Conservation (phyloP, 2,888 invertebrate genomes). For the Liopterus haemorrhoidalis region DNA sequence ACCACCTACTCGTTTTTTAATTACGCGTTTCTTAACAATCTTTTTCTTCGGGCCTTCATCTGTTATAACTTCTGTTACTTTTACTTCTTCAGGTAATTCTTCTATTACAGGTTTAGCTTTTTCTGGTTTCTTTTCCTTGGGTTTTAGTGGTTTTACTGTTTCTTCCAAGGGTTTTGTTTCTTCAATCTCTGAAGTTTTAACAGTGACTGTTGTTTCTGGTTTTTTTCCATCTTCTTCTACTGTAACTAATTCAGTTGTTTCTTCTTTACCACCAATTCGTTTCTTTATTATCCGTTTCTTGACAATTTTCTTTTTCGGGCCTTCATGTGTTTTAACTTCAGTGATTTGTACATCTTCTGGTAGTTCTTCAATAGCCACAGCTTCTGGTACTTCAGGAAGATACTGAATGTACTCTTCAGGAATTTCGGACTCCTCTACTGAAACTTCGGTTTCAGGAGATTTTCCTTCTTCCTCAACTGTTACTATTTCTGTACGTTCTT, state of each 20-base stretch:
- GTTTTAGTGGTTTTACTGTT: conserved; percentile 36
- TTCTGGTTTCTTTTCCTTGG: conserved; percentile 31
- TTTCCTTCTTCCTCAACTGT: conserved; percentile 41
- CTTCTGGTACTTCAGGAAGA: conserved; percentile 19
- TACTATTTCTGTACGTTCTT: conserved; percentile 38
- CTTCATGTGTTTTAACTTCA: conserved; percentile 37
- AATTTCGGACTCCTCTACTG: conserved; percentile 32
- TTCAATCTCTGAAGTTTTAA: conserved; percentile 28
- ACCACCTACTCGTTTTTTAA: conserved; percentile 35
- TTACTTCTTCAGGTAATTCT: conserved; percentile 30
- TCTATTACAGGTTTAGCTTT: conserved; percentile 31
- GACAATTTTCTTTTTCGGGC: conserved; percentile 34
- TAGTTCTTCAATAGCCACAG: conserved; percentile 29
- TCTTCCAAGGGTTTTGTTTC: conserved; percentile 34
- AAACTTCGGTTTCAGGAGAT: conserved; percentile 37
- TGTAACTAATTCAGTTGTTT: conserved; percentile 41
- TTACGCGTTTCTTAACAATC: conserved; percentile 25
- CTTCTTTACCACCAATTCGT: conserved; percentile 36
- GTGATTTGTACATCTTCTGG: conserved; percentile 33
- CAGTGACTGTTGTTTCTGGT: conserved; percentile 29
- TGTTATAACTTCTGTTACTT: conserved; percentile 32
- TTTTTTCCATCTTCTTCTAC: conserved; percentile 37
- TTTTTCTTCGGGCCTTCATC: conserved; percentile 34
- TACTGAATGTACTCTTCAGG: too few relatives aligned
- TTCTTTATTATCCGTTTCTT: conserved; percentile 36